phyloP scores from a whole-genome alignment of 2,797 vertebrate genomes.

The Aulostomus chinensis region DNA sequence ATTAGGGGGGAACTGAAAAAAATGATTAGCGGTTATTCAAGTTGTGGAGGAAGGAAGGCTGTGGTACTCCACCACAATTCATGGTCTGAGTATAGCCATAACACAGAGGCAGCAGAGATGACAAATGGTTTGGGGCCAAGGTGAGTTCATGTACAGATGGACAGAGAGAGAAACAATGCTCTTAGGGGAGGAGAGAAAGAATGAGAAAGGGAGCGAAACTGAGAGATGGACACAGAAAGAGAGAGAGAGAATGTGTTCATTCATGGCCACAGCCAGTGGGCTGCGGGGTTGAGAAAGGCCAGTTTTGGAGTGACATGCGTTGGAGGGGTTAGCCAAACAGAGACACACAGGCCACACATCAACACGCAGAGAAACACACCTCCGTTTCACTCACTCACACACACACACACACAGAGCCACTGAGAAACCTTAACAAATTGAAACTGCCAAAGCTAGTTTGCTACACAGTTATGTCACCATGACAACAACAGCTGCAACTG shows the following conservation, averaged over 20 bases:
- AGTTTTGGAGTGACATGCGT: slow-evolving; percentile 55
- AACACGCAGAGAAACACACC: slow-evolving; percentile 5
- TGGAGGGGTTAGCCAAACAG: slow-evolving; percentile 75
- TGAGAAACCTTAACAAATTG: neutral
- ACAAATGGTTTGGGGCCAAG: slow-evolving; percentile 49
- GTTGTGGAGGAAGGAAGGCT: neutral
- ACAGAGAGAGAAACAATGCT: slow-evolving; percentile 18
- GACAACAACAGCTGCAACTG: slow-evolving; percentile 1
- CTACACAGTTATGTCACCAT: slow-evolving; percentile 7
- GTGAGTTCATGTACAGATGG: slow-evolving; percentile 39
- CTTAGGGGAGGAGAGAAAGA: neutral
- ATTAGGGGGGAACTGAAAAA: too few relatives aligned
- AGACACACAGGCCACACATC: slow-evolving; percentile 22
- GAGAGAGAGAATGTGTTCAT: slow-evolving; percentile 63
- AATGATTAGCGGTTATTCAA: neutral
- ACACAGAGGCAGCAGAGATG: neutral
- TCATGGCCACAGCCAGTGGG: slow-evolving; percentile 63
- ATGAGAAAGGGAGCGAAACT: slow-evolving; percentile 18
- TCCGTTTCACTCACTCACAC: neutral
- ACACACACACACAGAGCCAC: neutral
- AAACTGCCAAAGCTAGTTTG: slow-evolving; percentile 1
- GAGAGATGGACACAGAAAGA: slow-evolving; percentile 14
- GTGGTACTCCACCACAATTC: too few relatives aligned
- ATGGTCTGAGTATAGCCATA: neutral
- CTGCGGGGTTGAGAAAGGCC: slow-evolving; percentile 60